Conservation (phyloP, 2,113 vertebrate species). For the Cyphomyrus plagiostoma region DNA sequence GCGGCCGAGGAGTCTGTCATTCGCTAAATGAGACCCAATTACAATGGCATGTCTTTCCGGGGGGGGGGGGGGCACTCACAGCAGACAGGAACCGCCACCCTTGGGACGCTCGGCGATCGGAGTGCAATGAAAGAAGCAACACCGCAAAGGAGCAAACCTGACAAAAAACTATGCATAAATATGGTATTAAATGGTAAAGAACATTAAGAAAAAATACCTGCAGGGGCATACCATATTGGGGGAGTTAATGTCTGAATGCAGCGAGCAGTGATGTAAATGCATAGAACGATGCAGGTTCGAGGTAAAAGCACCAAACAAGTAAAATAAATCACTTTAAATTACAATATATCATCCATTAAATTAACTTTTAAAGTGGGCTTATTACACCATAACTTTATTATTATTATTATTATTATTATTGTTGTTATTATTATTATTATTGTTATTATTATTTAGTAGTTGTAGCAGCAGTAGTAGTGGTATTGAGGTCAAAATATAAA, state of each 20-base stretch:
- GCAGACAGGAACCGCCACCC: neutral
- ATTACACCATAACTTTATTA: neutral
- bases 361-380: neutral
- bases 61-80: neutral
- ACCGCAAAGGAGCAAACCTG: neutral
- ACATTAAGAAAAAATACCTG: neutral
- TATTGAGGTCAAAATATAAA: neutral
- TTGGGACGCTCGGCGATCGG: neutral
- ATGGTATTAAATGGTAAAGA: neutral
- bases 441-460: neutral
- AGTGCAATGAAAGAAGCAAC: neutral
- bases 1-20: slow-evolving; percentile 6
- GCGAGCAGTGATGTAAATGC: neutral
- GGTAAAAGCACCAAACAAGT: neutral
- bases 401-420: neutral
- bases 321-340: neutral
- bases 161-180: neutral
- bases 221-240: neutral
- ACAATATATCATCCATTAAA: neutral
- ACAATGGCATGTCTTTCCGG: neutral
- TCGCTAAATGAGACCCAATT: slow-evolving; percentile 24
- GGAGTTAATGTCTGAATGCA: neutral
- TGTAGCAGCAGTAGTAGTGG: neutral
- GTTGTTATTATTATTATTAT: neutral
- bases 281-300: neutral